Evolutionary conservation across 2,797 vertebrate genomes (phyloP).

Genomic region (Enoplosus armatus): DNA sequence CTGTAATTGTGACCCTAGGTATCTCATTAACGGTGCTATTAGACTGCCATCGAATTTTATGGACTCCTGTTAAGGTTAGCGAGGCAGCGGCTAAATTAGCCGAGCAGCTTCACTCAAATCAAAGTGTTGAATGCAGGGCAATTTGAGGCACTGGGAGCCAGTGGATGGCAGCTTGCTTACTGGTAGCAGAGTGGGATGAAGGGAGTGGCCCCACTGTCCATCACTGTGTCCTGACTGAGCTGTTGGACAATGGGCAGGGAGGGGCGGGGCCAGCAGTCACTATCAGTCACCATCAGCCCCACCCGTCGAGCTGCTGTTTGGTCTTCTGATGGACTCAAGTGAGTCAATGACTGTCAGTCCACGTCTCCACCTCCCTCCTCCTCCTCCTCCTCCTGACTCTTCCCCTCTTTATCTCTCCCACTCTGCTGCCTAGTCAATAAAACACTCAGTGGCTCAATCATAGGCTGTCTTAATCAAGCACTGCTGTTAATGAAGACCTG

Average conservation of each 20-base stretch:
- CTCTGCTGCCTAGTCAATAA: conserved; percentile 69
- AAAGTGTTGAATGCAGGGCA: neutral
- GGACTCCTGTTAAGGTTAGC: conserved; percentile 6
- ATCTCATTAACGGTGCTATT: conserved; percentile 28
- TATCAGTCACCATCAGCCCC: conserved; percentile 78
- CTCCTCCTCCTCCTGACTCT: conserved; percentile 42
- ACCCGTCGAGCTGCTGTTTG: conserved; percentile 72
- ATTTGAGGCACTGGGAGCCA: conserved; percentile 3
- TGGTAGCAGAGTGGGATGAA: conserved; percentile 35
- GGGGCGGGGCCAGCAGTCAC: conserved; percentile 71
- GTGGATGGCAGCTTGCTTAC: neutral
- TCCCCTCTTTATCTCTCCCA: conserved; percentile 49
- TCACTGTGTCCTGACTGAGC: conserved; percentile 56
- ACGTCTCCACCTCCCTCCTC: conserved; percentile 48
- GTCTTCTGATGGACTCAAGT: conserved; percentile 76
- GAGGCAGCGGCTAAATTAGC: neutral
- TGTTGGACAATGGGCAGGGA: conserved; percentile 68
- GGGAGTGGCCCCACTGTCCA: conserved; percentile 69
- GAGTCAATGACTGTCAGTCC: conserved; percentile 86
- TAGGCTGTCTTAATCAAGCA: conserved; percentile 29
- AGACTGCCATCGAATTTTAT: conserved; percentile 3
- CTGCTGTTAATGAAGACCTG: conserved; percentile 39
- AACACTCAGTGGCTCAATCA: conserved; percentile 63
- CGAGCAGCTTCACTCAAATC: neutral
- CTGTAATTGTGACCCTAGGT: conserved; percentile 14